A percentile compares a stretch with the other conserved stretches of the same genome.
Conservation (phyloP, 2,113 vertebrate species). For the Halcyon senegalensis region DNA sequence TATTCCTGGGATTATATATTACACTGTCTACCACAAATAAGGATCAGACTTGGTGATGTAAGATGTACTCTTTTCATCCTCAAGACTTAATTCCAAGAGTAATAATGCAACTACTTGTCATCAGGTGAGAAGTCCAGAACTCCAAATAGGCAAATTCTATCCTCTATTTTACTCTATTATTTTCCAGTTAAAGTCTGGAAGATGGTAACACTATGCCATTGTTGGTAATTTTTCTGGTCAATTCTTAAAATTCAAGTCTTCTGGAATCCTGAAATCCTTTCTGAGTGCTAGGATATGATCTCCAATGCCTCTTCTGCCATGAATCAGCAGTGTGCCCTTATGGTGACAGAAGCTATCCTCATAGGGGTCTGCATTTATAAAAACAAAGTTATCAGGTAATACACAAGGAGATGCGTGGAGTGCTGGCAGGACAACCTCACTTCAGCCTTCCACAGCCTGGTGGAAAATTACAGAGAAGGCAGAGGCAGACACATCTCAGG, state of each 20-base stretch:
- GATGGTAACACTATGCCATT: background rate
- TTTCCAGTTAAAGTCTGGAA: background rate
- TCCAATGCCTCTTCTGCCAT: background rate
- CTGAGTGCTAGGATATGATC: background rate
- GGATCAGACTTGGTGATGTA: background rate
- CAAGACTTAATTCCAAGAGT: background rate
- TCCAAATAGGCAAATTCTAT: background rate
- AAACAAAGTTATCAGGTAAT: rapidly evolving
- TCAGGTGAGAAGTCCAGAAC: background rate
- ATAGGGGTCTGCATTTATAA: background rate
- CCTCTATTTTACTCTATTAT: background rate
- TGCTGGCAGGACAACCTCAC: background rate
- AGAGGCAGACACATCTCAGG: rapidly evolving
- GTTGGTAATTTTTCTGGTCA: background rate
- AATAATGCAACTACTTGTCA: background rate
- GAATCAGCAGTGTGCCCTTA: background rate
- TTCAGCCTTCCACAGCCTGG: rapidly evolving
- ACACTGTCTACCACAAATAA: background rate
- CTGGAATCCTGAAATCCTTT: background rate
- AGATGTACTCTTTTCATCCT: background rate
- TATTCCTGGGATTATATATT: background rate
- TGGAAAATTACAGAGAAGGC: background rate
- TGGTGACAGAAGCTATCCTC: background rate
- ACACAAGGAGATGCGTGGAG: rapidly evolving
- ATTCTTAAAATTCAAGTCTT: background rate